Conservation (phyloP, 2,113 vertebrate genomes). For the Cyrtonyx montezumae region DNA sequence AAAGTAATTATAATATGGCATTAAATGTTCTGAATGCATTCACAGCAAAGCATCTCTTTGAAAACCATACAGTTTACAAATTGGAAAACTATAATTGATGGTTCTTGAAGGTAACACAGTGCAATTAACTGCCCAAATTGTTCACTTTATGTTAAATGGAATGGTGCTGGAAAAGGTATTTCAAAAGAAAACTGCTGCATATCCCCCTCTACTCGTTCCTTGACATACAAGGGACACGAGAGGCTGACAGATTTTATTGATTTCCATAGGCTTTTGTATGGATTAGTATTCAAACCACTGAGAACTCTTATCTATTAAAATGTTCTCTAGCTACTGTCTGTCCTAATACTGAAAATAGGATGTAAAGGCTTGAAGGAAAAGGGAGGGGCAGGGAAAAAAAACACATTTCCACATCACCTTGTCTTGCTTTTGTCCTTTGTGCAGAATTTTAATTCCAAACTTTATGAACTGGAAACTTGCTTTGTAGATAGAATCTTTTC, state of each 20-base stretch:
- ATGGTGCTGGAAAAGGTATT: neutral
- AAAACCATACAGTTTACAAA: neutral
- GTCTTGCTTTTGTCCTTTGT: neutral
- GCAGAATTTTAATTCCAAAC: neutral
- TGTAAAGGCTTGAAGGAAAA: constrained; percentile 1
- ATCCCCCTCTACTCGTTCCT: neutral
- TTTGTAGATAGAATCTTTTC: neutral
- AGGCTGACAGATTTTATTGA: constrained; percentile 7
- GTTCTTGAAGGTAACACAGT: neutral
- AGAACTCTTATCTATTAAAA: constrained; percentile 31
- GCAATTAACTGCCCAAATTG: neutral
- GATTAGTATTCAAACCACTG: constrained; percentile 16
- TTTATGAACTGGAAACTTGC: neutral
- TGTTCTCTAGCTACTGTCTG: neutral
- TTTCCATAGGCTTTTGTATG: neutral
- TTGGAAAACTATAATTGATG: neutral
- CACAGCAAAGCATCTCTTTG: neutral
- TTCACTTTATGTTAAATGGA: neutral
- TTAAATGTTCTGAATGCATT: neutral
- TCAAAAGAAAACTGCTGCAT: neutral
- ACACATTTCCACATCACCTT: neutral
- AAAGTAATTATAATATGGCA: neutral
- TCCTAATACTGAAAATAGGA: constrained; percentile 1
- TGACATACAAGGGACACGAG: neutral
- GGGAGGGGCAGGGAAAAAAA: neutral